Conservation (phyloP, 2,797 vertebrate species). For the Premnoplex brunnescens region DNA sequence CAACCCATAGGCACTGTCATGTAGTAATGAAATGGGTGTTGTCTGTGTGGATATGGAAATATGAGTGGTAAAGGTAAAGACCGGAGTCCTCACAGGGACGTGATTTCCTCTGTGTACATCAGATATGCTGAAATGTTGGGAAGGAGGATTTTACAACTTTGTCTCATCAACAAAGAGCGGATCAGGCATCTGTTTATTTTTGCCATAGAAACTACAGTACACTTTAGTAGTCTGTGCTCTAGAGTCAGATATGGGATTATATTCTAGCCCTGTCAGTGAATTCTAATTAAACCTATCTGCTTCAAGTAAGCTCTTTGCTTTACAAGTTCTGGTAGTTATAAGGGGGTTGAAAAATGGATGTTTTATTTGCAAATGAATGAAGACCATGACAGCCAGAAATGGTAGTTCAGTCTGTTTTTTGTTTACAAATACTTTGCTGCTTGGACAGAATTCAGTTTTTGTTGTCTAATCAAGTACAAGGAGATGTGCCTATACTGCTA, state of each 20-base stretch:
- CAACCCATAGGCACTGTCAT: neutral
- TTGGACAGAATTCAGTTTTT: neutral
- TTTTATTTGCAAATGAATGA: neutral
- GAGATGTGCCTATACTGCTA: accelerated
- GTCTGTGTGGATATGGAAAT: neutral
- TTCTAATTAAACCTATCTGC: neutral
- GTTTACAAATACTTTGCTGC: neutral
- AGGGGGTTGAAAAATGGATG: neutral
- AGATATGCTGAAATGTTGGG: neutral
- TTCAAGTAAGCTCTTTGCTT: neutral
- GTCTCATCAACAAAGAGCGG: neutral
- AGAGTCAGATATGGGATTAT: neutral
- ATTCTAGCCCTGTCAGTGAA: neutral
- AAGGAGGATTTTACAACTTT: neutral
- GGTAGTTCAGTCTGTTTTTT: neutral
- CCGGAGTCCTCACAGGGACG: neutral
- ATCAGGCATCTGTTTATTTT: neutral
- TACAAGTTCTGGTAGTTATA: neutral
- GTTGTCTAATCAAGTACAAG: neutral
- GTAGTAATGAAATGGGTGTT: neutral
- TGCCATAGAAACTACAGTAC: neutral
- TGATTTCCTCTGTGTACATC: neutral
- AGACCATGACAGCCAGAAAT: neutral
- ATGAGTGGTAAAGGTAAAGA: neutral
- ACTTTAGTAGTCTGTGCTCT: neutral